A percentile compares a stretch with the other conserved stretches of the same genome.
Evolutionary conservation across 2,888 invertebrate species (phyloP).

Genomic region (Cheilosia impressa): DNA sequence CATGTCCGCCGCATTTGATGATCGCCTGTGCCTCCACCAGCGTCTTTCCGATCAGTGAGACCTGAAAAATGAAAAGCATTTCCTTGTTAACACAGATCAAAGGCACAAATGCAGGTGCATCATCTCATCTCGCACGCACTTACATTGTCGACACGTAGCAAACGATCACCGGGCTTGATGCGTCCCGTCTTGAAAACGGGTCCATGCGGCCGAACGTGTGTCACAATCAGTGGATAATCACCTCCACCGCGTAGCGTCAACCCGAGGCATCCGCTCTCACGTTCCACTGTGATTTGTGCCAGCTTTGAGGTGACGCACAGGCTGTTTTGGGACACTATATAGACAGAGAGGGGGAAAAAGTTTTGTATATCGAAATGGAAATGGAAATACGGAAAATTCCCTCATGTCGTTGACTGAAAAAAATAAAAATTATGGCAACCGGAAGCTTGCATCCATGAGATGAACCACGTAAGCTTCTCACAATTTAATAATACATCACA

Average conservation of each 20-base stretch:
- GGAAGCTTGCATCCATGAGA: constrained; percentile 39
- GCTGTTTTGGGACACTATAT: constrained; percentile 88
- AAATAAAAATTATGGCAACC: constrained; percentile 29
- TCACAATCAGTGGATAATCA: constrained; percentile 92
- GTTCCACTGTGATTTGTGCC: constrained; percentile 91
- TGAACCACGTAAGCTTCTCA: constrained; percentile 36
- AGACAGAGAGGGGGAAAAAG: constrained; percentile 5
- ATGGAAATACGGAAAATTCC: constrained; percentile 17
- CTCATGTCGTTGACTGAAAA: constrained; percentile 28
- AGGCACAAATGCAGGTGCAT: constrained; percentile 51
- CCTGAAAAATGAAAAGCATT: constrained; percentile 81
- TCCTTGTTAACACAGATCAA: constrained; percentile 27
- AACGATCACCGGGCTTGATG: constrained; percentile 94
- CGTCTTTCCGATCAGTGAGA: constrained; percentile 90
- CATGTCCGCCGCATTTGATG: constrained; percentile 85
- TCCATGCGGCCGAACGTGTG: constrained; percentile 94
- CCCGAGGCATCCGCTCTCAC: constrained; percentile 92
- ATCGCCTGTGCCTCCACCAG: constrained; percentile 93
- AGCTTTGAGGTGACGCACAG: constrained; percentile 90
- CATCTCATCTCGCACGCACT: constrained; percentile 79
- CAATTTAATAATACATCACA: not conserved
- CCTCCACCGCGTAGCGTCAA: constrained; percentile 94
- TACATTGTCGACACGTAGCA: constrained; percentile 93
- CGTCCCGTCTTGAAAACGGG: constrained; percentile 96
- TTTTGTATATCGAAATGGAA: constrained; percentile 18